phyloP scores from a whole-genome alignment of 2,113 vertebrate species.

The Puntigrus tetrazona region DNA sequence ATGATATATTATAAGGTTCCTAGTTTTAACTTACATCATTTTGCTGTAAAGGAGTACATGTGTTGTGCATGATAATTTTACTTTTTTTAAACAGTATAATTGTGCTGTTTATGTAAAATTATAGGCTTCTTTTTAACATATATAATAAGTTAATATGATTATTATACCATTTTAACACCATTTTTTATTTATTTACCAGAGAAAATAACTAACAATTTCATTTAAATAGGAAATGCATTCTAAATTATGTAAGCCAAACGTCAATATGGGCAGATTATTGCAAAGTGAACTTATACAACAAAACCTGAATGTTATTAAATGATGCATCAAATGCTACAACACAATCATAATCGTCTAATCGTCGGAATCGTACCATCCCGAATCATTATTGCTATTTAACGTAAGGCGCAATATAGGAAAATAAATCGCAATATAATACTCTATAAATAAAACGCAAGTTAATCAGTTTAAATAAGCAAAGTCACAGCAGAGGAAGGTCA shows the following conservation, averaged over 20 bases:
- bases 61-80: not conserved
- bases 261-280: not conserved
- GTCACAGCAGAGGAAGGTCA: constrained; percentile 42
- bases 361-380: not conserved
- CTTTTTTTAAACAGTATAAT: not conserved
- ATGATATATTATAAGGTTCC: not conserved
- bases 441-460: not conserved
- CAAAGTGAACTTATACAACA: not conserved
- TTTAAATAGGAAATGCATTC: not conserved
- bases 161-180: not conserved
- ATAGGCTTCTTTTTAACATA: not conserved
- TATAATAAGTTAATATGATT: not conserved
- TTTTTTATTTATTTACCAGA: no score
- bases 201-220: not conserved
- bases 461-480: not conserved
- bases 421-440: not conserved
- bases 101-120: not conserved
- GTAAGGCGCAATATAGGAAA: not conserved
- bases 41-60: not conserved
- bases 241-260: not conserved
- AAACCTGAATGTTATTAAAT: not conserved
- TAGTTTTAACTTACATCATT: not conserved
- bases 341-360: no score
- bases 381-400: not conserved
- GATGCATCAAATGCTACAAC: not conserved